Evolutionary conservation across 2,888 invertebrate species (phyloP), one percentile per base, ranked within the genome.

Genomic region (Neocrepidodera transversa): DNA sequence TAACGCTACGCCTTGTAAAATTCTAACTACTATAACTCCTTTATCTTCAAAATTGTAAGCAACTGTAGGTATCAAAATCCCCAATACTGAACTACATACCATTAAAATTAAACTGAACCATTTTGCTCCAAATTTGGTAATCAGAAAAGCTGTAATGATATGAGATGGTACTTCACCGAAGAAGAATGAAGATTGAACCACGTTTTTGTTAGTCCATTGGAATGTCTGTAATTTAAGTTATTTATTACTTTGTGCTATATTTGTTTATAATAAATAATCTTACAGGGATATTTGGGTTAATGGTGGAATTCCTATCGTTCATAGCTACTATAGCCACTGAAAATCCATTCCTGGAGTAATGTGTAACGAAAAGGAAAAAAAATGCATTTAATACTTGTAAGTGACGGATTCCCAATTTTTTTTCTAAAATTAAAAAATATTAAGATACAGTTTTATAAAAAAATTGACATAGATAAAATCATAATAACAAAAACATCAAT

Each of bases 121-220:
- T 74, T 91, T 90, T 0, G 91, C 89, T 0, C 95, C 94, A 74
- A 87, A 87, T 5, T 82, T 82, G 67, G 87, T 87, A 0, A 92
- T 90, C 45, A 95, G 75, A 66, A 88, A 82, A 0, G 90, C 88
- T 0, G 86, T 86, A 0, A 89, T 88, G 0, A 91, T 78, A 77
- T 92, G 92, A 11, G 89, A 86, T 1, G 88, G 65, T 1, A 90
- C 83, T 74, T 92, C 92, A 1, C 92, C 92, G 89, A 90, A 89
- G 78, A 91, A 91, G 77, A 91, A 92, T 0, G 91, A 88, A 7
- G 90, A 90, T 5, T 90, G 79, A 26, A 91, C 82, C 54, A 86
- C 71, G 7, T 83, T 82, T 7, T 78, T 71, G n/a, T n/a, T n/a
- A 7, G 78, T 72, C 88, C 88, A 89, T 1, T 83, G 60, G 50